Evolutionary conservation across 2,888 invertebrate genomes (phyloP).

Genomic region (Drosophila nr. perissopoda): DNA sequence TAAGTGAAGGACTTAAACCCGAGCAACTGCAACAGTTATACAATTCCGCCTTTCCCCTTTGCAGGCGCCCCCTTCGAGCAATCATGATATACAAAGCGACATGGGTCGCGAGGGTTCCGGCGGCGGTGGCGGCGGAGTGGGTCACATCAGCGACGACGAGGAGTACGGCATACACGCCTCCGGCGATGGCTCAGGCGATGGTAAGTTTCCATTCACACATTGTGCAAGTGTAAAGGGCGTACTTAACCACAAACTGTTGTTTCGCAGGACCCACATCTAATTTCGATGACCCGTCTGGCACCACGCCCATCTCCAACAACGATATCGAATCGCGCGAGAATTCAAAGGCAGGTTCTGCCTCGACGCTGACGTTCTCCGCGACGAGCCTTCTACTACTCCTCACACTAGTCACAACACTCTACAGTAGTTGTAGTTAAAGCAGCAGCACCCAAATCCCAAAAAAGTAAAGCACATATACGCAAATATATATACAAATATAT

Average conservation of each 20-base stretch:
- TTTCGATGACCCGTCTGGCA: slow-evolving; percentile 67
- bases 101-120: slow-evolving; percentile 85
- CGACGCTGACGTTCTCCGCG: slow-evolving; percentile 47
- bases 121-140: slow-evolving; percentile 58
- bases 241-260: neutral
- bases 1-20: slow-evolving; percentile 58
- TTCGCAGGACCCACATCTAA: slow-evolving; percentile 65
- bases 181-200: slow-evolving; percentile 84
- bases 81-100: slow-evolving; percentile 85
- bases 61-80: slow-evolving; percentile 78
- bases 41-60: neutral
- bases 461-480: slow-evolving; percentile 26
- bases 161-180: slow-evolving; percentile 83
- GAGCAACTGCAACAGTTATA: neutral
- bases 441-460: slow-evolving; percentile 48
- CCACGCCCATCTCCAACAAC: slow-evolving; percentile 53
- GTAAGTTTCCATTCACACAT: slow-evolving; percentile 56
- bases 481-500: slow-evolving; percentile 16
- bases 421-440: slow-evolving; percentile 73
- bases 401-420: slow-evolving; percentile 79
- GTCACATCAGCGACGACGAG: slow-evolving; percentile 81
- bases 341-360: slow-evolving; percentile 40
- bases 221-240: too few relatives aligned
- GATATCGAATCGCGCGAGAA: slow-evolving; percentile 52
- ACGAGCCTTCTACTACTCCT: slow-evolving; percentile 53